A percentile compares a stretch with the other conserved stretches of the same genome.
These are phyloP conservation scores for Chrysolina americana DNA, from an alignment of 2,888 invertebrate genomes.

Conservation along the genomic window DNA sequence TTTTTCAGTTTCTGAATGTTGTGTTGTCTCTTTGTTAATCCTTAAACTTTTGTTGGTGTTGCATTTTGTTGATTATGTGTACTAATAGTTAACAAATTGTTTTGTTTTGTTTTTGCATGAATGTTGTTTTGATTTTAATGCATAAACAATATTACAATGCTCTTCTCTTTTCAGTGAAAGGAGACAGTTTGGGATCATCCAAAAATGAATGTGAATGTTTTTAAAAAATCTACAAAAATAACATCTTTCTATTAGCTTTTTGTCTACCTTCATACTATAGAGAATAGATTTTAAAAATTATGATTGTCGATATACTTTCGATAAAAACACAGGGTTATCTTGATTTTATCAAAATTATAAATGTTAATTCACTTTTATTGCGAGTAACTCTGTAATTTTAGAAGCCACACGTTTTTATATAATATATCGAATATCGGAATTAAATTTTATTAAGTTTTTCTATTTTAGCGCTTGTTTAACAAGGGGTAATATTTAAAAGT, in stretches of 20 bases:
- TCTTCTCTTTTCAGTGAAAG: conserved; percentile 55
- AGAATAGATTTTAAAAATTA: conserved; percentile 42
- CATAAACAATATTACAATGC: conserved; percentile 37
- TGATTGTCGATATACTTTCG: conserved; percentile 45
- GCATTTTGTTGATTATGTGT: conserved; percentile 53
- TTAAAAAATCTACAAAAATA: conserved; percentile 44
- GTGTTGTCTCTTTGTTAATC: conserved; percentile 38
- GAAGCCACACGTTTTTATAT: conserved; percentile 39
- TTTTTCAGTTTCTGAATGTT: conserved; percentile 33
- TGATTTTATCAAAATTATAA: conserved; percentile 32
- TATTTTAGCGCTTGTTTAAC: conserved; percentile 50
- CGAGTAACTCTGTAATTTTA: conserved; percentile 41
- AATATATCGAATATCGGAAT: conserved; percentile 32
- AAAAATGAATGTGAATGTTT: conserved; percentile 46
- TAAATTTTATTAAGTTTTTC: conserved; percentile 50
- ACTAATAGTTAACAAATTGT: conserved; percentile 48
- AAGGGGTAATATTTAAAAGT: conserved; percentile 48
- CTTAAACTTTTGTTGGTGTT: conserved; percentile 46
- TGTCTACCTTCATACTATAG: conserved; percentile 47
- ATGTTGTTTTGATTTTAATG: conserved; percentile 36
- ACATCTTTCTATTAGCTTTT: conserved; percentile 54
- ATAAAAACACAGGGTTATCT: conserved; percentile 39
- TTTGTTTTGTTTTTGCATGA: conserved; percentile 47
- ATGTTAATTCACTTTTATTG: conserved; percentile 35
- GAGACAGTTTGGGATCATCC: conserved; percentile 48